Base-by-base conservation (phyloP, 2,888 invertebrate species). In the Anodontia alba region DNA sequence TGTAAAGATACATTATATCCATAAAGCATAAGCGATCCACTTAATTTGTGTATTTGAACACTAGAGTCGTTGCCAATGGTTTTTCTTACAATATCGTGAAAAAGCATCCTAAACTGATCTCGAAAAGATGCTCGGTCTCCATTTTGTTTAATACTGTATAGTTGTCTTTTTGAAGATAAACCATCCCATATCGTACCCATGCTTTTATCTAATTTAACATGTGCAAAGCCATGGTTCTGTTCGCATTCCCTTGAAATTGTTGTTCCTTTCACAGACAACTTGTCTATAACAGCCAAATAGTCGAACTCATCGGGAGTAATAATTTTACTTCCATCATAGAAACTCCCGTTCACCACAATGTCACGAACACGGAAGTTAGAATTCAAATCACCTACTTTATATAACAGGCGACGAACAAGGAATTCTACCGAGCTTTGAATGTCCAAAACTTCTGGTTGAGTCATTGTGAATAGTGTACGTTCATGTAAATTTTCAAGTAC, bases 281-380 rank as follows among this genome's bases (percentile, higher is more conserved):
- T 23, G 5, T 54, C 54, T 26, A 54, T 54, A 26, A 54, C 54
- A 3, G 54, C 54, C 15, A 54, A 54, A 26, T 26, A 54, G 15
- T 54, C 54, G 15, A 54, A 54, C 26, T 54, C 54, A 54, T 54
- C 54, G 5, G 54, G 54, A 7, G 3, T 7, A n/a, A 12, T 5
- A 26, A 54, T 54, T 54, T 54, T 54, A 26, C 23, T 26, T 20
- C 54, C 54, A 26, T 54, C 54, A 54, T 54, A 54, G 54, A 54
- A 54, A 15, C 54, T 54, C 23, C 54, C 54, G n/a, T 54, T 54
- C 3, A n/a, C 5, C 54, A 54, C 26, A 54, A 54, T 26, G 5
- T 54, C 26, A 8, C 54, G 54, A 2, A 54, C 54, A 5, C 7
- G 7, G 26, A 54, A 54, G 12, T n/a, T 54, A n/a, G 54, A 54